phyloP scores from a whole-genome alignment of 1,140 invertebrate species.

The Drosophila ananassae region DNA sequence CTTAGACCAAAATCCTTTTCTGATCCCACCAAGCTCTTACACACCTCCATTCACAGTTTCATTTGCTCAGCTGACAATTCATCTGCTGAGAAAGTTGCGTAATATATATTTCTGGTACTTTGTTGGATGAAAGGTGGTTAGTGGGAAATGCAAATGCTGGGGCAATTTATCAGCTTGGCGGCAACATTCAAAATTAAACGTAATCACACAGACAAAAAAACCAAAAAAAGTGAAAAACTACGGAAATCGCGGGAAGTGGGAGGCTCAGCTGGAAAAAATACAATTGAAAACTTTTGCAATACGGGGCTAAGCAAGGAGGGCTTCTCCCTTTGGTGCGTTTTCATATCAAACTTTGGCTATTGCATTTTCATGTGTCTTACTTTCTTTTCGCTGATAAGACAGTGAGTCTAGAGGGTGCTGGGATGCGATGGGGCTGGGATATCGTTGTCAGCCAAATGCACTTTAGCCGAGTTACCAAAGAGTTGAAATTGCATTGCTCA shows the following conservation, averaged over 20 bases:
- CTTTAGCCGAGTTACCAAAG: conserved; percentile 79
- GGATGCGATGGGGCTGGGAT: conserved; percentile 1
- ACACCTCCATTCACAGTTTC: conserved; percentile 32
- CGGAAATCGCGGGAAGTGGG: conserved; percentile 14
- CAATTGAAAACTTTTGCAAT: conserved; percentile 81
- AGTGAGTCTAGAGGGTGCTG: not conserved
- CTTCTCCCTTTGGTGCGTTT: conserved; percentile 51
- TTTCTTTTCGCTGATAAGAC: conserved; percentile 65
- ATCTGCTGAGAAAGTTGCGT: conserved; percentile 41
- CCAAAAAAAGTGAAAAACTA: conserved; percentile 35
- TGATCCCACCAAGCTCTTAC: not conserved
- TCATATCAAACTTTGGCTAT: conserved; percentile 81
- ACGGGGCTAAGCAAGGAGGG: conserved; percentile 43
- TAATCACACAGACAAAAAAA: conserved; percentile 54
- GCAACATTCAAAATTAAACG: conserved; percentile 70
- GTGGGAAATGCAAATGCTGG: conserved; percentile 55
- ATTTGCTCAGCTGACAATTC: conserved; percentile 48
- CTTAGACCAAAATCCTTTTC: conserved; percentile 5
- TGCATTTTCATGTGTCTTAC: conserved; percentile 81
- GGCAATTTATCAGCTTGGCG: conserved; percentile 66
- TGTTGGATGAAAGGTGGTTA: conserved; percentile 15
- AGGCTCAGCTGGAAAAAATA: conserved; percentile 55
- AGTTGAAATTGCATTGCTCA: conserved; percentile 80
- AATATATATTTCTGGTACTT: conserved; percentile 20
- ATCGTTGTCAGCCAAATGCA: conserved; percentile 73